Base-by-base conservation (phyloP, 1,140 invertebrate genomes). In the Frieseomelitta varia region DNA sequence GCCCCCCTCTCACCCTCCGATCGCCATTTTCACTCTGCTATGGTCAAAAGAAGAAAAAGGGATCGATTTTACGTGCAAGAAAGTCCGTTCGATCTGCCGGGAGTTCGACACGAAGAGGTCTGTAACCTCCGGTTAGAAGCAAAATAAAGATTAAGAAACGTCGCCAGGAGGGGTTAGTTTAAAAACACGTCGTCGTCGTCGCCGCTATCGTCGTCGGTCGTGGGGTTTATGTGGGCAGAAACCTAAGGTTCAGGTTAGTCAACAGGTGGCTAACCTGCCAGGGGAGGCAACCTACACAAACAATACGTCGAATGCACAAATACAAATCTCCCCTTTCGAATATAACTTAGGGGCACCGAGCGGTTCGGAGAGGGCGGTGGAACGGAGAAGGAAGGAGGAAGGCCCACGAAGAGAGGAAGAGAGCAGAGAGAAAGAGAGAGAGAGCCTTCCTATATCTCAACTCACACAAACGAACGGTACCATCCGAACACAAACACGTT, bases 181-280 rank as follows among this genome's bases (percentile, higher is more conserved):
- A 87, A 91, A 91, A 91, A 93, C 81, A 86, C 81, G 61, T 79
- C 75, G 58, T 63, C 61, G 58, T 61, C 61, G 27, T 73, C 65
- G 78, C 53, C 73, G 51, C 68, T 56, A n/a, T 65, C 85, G 79
- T 85, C 79, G 69, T 39, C 21, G 63, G 21, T 27, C 85, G 77
- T 81, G 89, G 84, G 89, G 84, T 88, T 90, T 86, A 88, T 91
- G 90, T 87, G 90, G 87, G 83, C 85, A 90, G 88, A 88, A 61
- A 81, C 65, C 86, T 87, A 91, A 91, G 89, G 90, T 93, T 93
- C 92, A 93, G 92, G 90, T 93, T 94, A 94, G 93, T 94, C 94
- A 95, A 95, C 94, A 94, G 94, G 94, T 94, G 94, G 93, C 92
- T 94, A 94, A 95, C 93, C 93, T 95, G 93, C 92, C 91, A 92